Base-by-base conservation (phyloP, 2,113 vertebrate genomes). In the Pomatorhinus ruficollis region DNA sequence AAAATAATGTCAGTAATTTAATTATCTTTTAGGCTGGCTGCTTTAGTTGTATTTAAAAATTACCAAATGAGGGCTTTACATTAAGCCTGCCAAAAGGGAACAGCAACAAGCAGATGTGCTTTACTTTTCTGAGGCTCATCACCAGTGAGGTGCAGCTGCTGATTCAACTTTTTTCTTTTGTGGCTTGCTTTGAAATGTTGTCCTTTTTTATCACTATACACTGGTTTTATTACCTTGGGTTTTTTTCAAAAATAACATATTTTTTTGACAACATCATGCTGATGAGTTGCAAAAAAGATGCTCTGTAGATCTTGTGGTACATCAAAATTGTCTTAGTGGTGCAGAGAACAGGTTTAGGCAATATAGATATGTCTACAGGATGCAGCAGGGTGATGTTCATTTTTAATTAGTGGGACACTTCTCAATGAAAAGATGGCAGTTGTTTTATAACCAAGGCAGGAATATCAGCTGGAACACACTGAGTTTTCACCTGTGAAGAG, bases 21-120 rank as follows among this genome's bases (percentile, higher is more conserved):
- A 94, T 97, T 97, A 94, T 90, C 59, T 87, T 78, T 45, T 63
- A 89, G 72, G 63, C 57, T 85, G 83, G 80, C 90, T 96, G 87
- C 37, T 95, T 96, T 64, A 81, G 84, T 50, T 21, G 90, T 52
- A 49, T 85, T 97, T 95, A 94, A 96, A 90, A 89, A 89, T 91
- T 89, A 87, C 76, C 63, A 14, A 56, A 70, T 2, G 30, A 90
- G 77, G n/a, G 54, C 27, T 93, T 93, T 80, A 95, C 5, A 75
- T 90, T 91, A 94, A 92, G 86, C 84, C 53, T 84, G 82, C 68
- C 84, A 63, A 83, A 97, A 87, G 35, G 35, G 42, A 96, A 69
- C 45, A 72, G 65, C 18, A 69, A 54, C 68, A 79, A 95, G 54
- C 97, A 97, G 97, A 97, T 97, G 93, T 85, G 91, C 19, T 94